These are phyloP conservation scores for Hirundichthys speculiger DNA, from an alignment of 2,113 vertebrate species.

Conservation along the genomic window DNA sequence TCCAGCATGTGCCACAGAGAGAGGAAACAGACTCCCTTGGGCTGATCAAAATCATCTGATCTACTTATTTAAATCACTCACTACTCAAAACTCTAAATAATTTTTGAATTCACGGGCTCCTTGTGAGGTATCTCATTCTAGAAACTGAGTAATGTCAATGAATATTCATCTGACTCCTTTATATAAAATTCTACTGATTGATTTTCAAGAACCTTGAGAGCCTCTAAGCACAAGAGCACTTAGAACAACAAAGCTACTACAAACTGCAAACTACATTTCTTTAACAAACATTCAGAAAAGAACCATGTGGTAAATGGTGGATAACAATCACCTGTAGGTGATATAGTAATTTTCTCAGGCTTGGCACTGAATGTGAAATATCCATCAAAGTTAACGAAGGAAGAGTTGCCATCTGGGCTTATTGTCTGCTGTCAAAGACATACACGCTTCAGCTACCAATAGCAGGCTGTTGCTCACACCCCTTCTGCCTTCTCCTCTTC, in stretches of 20 bases:
- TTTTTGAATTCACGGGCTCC: no score
- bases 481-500: constrained; percentile 37
- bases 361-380: constrained; percentile 56
- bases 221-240: constrained; percentile 17
- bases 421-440: constrained; percentile 71
- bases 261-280: constrained; percentile 18
- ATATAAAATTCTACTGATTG: constrained; percentile 28
- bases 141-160: constrained; percentile 4
- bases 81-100: no score
- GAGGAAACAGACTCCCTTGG: no score
- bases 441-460: constrained; percentile 55
- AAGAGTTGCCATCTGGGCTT: constrained; percentile 67
- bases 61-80: no score
- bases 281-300: neutral
- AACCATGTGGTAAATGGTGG: constrained; percentile 42
- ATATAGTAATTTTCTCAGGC: constrained; percentile 51
- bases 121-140: neutral
- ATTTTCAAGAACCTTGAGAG: constrained; percentile 19
- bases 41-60: no score
- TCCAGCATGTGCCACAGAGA: no score
- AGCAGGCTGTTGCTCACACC: constrained; percentile 48
- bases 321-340: constrained; percentile 45
- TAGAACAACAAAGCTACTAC: constrained; percentile 20
- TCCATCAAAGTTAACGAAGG: constrained; percentile 74
- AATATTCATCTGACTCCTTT: constrained; percentile 7